Evolutionary conservation across 2,113 vertebrate genomes (phyloP).

Genomic region (Percina caprodes): DNA sequence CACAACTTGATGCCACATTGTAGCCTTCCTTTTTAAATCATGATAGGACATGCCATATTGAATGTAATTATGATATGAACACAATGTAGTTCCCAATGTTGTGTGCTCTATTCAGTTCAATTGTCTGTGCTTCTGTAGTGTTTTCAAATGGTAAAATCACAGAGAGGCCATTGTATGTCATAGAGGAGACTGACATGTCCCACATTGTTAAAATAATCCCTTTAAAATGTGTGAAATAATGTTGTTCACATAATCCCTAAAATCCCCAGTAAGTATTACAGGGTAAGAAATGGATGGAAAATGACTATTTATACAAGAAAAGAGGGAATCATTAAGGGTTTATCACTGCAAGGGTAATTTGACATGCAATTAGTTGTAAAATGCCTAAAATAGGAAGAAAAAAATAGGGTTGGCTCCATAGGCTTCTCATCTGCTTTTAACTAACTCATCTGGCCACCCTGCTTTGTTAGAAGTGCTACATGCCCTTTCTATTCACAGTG

Average conservation of each 20-base stretch:
- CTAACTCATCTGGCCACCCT: constrained; percentile 59
- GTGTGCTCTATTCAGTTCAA: constrained; percentile 45
- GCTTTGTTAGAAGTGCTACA: constrained; percentile 66
- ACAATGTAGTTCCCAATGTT: constrained; percentile 35
- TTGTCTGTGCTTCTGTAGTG: constrained; percentile 50
- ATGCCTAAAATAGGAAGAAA: constrained; percentile 63
- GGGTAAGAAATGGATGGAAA: constrained; percentile 67
- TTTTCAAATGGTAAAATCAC: constrained; percentile 67
- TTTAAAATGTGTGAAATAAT: constrained; percentile 81
- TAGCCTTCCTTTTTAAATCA: constrained; percentile 57
- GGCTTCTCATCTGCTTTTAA: constrained; percentile 67
- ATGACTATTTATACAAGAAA: constrained; percentile 77
- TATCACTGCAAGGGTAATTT: constrained; percentile 78
- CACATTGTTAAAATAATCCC: constrained; percentile 79
- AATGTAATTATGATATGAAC: constrained; percentile 59
- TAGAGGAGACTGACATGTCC: constrained; percentile 54
- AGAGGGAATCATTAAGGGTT: constrained; percentile 72
- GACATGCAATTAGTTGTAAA: constrained; percentile 76
- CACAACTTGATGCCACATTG: constrained; percentile 48
- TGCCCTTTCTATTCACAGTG: constrained; percentile 58
- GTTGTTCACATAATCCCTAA: constrained; percentile 73
- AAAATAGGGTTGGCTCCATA: neutral
- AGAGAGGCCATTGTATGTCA: constrained; percentile 60
- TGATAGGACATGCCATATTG: constrained; percentile 41
- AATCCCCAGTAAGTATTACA: constrained; percentile 73